phyloP scores from a whole-genome alignment of 1,140 invertebrate genomes.

The Trichomalopsis sarcophagae region DNA sequence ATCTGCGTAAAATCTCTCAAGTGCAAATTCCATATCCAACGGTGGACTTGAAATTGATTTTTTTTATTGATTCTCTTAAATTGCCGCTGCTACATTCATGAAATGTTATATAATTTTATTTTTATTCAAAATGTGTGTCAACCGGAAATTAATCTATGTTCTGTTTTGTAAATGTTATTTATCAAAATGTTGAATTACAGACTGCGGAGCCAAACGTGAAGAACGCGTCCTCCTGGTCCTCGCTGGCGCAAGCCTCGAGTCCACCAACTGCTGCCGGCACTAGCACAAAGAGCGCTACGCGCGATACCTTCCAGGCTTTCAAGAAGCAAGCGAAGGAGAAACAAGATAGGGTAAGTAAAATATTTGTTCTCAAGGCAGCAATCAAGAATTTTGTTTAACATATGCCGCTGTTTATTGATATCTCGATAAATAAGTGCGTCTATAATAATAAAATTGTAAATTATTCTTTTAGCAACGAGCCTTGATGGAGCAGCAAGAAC shows the following conservation, averaged over 20 bases:
- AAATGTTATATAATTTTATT: not conserved
- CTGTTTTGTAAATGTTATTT: slow-evolving; percentile 13
- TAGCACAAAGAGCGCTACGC: slow-evolving; percentile 78
- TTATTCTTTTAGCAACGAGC: slow-evolving; percentile 81
- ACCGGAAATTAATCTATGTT: not conserved
- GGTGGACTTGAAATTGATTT: no score
- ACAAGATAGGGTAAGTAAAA: slow-evolving; percentile 82
- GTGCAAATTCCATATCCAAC: no score
- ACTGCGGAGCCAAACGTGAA: slow-evolving; percentile 84
- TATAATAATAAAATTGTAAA: not conserved
- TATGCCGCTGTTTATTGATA: not conserved
- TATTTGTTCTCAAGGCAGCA: not conserved
- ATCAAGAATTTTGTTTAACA: not conserved
- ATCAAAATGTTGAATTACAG: slow-evolving; percentile 54
- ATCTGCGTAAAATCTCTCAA: not conserved
- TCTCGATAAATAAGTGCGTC: not conserved
- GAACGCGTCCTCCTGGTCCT: slow-evolving; percentile 95
- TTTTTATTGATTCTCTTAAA: not conserved
- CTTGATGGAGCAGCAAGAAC: slow-evolving; percentile 87
- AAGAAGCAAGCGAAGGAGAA: slow-evolving; percentile 97
- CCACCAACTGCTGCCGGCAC: slow-evolving; percentile 77
- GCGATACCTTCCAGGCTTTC: slow-evolving; percentile 87
- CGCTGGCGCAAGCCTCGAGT: slow-evolving; percentile 87
- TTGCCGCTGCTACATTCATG: not conserved
- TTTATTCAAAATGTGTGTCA: not conserved